Base-by-base conservation (phyloP, 2,797 vertebrate genomes). In the Darevskia nairensis region DNA sequence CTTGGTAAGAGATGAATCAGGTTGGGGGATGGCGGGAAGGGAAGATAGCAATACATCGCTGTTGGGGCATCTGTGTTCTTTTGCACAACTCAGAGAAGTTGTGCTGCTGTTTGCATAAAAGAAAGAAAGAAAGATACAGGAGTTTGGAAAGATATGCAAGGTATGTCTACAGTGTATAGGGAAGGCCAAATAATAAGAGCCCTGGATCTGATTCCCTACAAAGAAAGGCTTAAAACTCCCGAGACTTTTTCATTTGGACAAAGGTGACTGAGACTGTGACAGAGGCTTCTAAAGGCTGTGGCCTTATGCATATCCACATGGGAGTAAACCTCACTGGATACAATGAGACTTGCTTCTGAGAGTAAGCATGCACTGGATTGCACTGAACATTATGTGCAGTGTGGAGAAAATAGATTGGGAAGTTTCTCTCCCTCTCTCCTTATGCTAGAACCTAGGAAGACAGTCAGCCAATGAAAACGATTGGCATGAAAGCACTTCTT, bases 1-100 rank as follows among this genome's bases (percentile, higher is more conserved):
- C 94, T 94, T 99, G 97, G 98, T 98, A 84, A 90, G 97, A 41
- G 10, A 21, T 1, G 27, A 32, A 1, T 76, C n/a, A 39, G 32
- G 2, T 55, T 77, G 17, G n/a, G 75, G 75, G 8, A 59, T 19
- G 81, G n/a, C 50, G 8, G 86, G 82, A 46, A 50, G 64, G 29
- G 29, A 64, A 17, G 50, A 64, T 32, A 9, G 39, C 29, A 32
- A 44, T 55, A 81, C 3, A 2, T 68, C 5, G 13, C 9, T 69
- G 8, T 50, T 79, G n/a, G 39, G 29, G 7, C 35, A 44, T 81
- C n/a, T 27, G 46, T 59, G 25, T 68, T 44, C 25, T 44, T 68
- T 82, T 82, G 39, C 7, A 68, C 21, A 44, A 27, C 3, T 5
- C 80, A 68, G 11, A 68, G 25, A 2, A 82, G 50, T 55, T 15